These are phyloP conservation scores for Malurus alboscapulatus DNA, from an alignment of 2,113 vertebrate species.

Conservation along the genomic window DNA sequence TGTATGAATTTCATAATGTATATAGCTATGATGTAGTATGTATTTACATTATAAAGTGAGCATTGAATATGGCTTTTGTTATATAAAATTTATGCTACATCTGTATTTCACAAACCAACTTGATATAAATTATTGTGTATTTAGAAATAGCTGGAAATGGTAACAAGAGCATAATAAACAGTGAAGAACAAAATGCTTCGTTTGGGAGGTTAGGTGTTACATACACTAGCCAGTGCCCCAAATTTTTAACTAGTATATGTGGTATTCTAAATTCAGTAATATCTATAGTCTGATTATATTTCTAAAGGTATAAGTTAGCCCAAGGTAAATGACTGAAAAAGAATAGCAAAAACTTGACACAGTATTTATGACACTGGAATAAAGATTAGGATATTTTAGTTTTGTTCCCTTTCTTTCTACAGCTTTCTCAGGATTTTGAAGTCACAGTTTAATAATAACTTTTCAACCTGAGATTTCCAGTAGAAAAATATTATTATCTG, in stretches of 20 bases:
- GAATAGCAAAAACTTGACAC: background rate
- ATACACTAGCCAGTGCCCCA: background rate
- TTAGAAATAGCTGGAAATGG: background rate
- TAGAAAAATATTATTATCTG: background rate
- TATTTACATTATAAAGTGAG: background rate
- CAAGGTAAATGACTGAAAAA: background rate
- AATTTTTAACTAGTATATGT: background rate
- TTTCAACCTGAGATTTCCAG: background rate
- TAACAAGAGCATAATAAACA: constrained; percentile 1
- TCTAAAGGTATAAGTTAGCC: background rate
- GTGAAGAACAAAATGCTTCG: background rate
- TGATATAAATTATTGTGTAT: background rate
- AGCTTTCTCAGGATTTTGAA: background rate
- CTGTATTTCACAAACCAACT: background rate
- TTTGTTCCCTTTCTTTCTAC: background rate
- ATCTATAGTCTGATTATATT: background rate
- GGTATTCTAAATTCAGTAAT: background rate
- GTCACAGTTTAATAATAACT: background rate
- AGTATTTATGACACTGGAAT: background rate
- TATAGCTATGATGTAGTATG: background rate
- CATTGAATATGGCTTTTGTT: background rate
- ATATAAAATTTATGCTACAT: background rate
- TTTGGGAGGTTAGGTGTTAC: background rate
- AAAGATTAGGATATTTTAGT: background rate
- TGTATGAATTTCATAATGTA: background rate